phyloP scores from a whole-genome alignment of 1,140 invertebrate species.

The Heliconius hermathena region DNA sequence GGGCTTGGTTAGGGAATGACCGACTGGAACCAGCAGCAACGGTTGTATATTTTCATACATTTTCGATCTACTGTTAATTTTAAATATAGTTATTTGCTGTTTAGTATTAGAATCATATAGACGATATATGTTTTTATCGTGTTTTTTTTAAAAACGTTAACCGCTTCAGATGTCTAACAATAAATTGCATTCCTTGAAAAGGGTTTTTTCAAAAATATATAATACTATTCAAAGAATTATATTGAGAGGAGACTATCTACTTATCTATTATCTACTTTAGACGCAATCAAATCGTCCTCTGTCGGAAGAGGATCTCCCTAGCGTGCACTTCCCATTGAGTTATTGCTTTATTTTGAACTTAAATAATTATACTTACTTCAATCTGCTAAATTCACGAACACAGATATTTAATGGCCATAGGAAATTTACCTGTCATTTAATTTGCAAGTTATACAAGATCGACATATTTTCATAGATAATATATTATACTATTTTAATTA shows the following conservation, averaged over 20 bases:
- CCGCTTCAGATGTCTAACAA: no score
- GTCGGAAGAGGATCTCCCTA: conserved; percentile 51
- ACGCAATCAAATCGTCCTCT: conserved; percentile 58
- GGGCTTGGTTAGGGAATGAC: no score
- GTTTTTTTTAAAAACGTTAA: no score
- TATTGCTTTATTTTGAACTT: conserved; percentile 57
- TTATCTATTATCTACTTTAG: no score
- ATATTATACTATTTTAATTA: no score
- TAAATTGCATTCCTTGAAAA: neutral
- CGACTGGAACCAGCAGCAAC: no score
- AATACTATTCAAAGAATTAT: conserved; percentile 41
- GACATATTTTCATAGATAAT: neutral
- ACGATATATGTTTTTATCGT: no score
- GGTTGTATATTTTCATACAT: no score
- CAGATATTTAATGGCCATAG: neutral
- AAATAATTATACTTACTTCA: conserved; percentile 44
- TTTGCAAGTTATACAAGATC: neutral
- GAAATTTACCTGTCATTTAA: neutral
- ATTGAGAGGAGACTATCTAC: no score
- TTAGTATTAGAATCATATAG: no score
- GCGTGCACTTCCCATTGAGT: conserved; percentile 51
- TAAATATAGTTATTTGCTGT: no score
- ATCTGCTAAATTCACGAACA: conserved; percentile 31
- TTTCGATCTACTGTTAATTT: no score
- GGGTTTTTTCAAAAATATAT: conserved; percentile 4